Evolutionary conservation across 2,888 invertebrate species (phyloP).

Genomic region (Oscheius sp.): DNA sequence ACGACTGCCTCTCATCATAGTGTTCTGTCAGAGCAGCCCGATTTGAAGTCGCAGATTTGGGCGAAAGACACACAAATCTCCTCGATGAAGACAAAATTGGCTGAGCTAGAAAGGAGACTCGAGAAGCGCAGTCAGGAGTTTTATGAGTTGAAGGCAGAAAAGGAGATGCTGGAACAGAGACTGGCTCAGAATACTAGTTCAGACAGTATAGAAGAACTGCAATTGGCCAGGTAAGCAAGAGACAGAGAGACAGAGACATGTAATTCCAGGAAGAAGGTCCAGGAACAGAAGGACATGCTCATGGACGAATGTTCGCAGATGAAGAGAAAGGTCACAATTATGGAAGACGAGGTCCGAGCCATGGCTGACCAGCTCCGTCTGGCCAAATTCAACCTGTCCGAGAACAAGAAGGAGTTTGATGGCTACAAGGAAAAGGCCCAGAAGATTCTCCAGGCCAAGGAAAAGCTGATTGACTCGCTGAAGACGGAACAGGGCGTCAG

Average conservation of each 20-base stretch:
- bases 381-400: conserved; percentile 74
- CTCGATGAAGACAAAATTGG: conserved; percentile 46
- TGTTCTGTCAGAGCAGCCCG: conserved; percentile 17
- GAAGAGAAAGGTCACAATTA: conserved; percentile 43
- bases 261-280: conserved; percentile 44
- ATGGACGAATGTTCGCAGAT: conserved; percentile 49
- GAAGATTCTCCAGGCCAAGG: conserved; percentile 82
- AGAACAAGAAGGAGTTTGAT: conserved; percentile 79
- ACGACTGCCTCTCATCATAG: conserved; percentile 13
- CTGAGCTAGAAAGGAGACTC: conserved; percentile 50
- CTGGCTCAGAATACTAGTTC: conserved; percentile 38
- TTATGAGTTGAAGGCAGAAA: conserved; percentile 57
- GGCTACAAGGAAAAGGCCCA: conserved; percentile 86
- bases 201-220: conserved; percentile 51
- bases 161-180: conserved; percentile 72
- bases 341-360: conserved; percentile 58
- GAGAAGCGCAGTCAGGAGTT: conserved; percentile 55
- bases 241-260: neutral
- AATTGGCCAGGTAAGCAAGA: conserved; percentile 44
- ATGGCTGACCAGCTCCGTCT: conserved; percentile 73
- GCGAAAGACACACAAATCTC: conserved; percentile 61
- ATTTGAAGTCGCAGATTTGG: conserved; percentile 50
- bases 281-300: conserved; percentile 50
- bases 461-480: conserved; percentile 81
- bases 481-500: conserved; percentile 61